Percentiles rank a stretch among this genome's conserved stretches.
phyloP scores from a whole-genome alignment of 2,888 invertebrate species.

The Chaitophorus viminalis region DNA sequence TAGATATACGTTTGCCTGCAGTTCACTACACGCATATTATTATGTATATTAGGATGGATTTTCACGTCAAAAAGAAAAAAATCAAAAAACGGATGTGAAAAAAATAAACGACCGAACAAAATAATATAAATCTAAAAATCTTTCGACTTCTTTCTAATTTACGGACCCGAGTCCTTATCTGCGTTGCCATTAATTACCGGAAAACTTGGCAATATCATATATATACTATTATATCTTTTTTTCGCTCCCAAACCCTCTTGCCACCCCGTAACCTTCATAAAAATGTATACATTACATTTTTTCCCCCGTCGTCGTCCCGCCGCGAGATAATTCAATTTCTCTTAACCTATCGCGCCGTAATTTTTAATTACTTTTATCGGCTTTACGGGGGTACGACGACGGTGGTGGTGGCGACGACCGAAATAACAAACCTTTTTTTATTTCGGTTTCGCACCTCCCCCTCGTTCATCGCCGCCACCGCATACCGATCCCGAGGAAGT shows the following conservation, averaged over 20 bases:
- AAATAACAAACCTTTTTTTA: slow-evolving; percentile 60
- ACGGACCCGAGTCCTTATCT: slow-evolving; percentile 52
- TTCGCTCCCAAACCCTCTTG: slow-evolving; percentile 13
- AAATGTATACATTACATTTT: slow-evolving; percentile 49
- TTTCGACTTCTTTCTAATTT: slow-evolving; percentile 61
- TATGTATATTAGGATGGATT: not conserved
- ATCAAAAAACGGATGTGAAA: slow-evolving; percentile 48
- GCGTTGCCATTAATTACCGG: slow-evolving; percentile 62
- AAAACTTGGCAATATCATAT: slow-evolving; percentile 61
- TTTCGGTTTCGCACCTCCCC: not conserved
- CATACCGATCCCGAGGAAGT: slow-evolving; percentile 54
- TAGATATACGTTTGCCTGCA: not conserved
- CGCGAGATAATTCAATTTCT: slow-evolving; percentile 62
- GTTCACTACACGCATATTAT: not conserved
- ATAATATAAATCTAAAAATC: slow-evolving; percentile 52
- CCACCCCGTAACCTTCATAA: slow-evolving; percentile 46
- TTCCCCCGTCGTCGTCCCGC: slow-evolving; percentile 34
- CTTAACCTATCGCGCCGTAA: slow-evolving; percentile 61
- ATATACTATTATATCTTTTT: slow-evolving; percentile 57
- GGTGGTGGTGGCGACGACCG: slow-evolving; percentile 37
- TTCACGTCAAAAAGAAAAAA: slow-evolving; percentile 47
- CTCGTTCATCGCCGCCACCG: not conserved
- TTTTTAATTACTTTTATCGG: slow-evolving; percentile 62
- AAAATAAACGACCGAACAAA: slow-evolving; percentile 18
- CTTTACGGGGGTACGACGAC: slow-evolving; percentile 29